Evolutionary conservation across 2,888 invertebrate species (phyloP), one percentile per base, ranked within the genome.

Genomic region (Eudemis profundana): DNA sequence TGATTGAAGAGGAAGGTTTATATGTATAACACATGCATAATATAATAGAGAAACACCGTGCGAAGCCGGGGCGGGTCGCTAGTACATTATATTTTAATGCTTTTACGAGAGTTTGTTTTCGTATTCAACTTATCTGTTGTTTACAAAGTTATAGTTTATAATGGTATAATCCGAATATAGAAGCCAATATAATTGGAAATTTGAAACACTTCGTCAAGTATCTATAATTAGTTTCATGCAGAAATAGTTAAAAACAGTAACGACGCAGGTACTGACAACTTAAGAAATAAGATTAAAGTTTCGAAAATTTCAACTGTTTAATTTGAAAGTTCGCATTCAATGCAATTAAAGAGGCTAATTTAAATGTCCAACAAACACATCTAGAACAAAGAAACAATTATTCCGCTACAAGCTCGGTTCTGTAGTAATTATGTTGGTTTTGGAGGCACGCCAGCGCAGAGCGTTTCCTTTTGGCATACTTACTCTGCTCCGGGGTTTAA

Each of bases 321-420:
- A 56, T 49, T 64, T 23, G 10, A 59, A 59, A 60, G 38, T 54
- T 61, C 36, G 44, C n/a, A 50, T 66, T 61, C 54, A 36, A 61
- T 33, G 61, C 49, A 64, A 62, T 64, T 60, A 51, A 49, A 66
- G 40, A 33, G 61, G 49, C 61, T 69, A 69, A 68, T 68, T 69
- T 68, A 69, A 64, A 69, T 68, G 68, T 64, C 63, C 66, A 63
- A 59, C 60, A 66, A 69, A 64, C 66, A 70, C 67, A 68, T 69
- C 66, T 65, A 62, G 57, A 67, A 65, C 69, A 70, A 67, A 70
- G 69, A 70, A 70, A 70, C 70, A 70, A 70, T 70, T 69, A 70
- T 69, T 68, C 60, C 49, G 65, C 15, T 53, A 53, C 68, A 53
- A 63, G 47, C 60, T 68, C 54, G 49, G 69, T 61, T 46, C 56